These are phyloP conservation scores for Ostrea denselamellosa DNA, from an alignment of 1,140 invertebrate genomes.

Conservation along the genomic window DNA sequence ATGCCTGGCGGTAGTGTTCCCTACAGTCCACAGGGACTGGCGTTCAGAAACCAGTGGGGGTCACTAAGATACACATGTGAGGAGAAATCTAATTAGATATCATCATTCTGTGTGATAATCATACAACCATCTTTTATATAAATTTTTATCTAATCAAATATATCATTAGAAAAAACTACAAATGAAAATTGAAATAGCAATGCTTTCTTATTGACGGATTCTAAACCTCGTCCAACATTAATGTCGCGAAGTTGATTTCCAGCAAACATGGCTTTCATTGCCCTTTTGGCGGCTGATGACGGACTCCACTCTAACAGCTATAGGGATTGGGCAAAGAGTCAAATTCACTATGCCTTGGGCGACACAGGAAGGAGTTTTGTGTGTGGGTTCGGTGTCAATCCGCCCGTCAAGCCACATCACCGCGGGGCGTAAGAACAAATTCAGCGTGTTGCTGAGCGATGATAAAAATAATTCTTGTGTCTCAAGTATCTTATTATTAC, in stretches of 20 bases:
- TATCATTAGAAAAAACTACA: no score
- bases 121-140: no score
- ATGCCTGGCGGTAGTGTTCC: slow-evolving; percentile 56
- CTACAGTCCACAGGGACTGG: slow-evolving; percentile 68
- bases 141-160: no score
- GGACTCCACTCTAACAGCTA: slow-evolving; percentile 65
- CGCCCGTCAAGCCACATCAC: slow-evolving; percentile 78
- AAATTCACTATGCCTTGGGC: slow-evolving; percentile 84
- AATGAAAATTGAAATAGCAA: no score
- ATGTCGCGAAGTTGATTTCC: not conserved
- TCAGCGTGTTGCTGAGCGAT: not conserved
- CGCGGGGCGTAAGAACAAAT: slow-evolving; percentile 48
- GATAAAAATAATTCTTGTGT: no score
- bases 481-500: not conserved
- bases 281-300: slow-evolving; percentile 63
- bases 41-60: slow-evolving; percentile 66
- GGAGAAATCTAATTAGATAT: no score
- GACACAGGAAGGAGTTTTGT: slow-evolving; percentile 83
- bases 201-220: no score
- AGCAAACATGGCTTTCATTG: slow-evolving; percentile 64
- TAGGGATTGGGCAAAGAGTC: slow-evolving; percentile 81
- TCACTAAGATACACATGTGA: slow-evolving; percentile 61
- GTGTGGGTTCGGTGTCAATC: slow-evolving; percentile 83
- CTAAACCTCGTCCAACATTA: no score
- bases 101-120: no score